phyloP scores from a whole-genome alignment of 35 echinoderm and acorn worm species.

The Strongylocentrotus purpuratus region DNA sequence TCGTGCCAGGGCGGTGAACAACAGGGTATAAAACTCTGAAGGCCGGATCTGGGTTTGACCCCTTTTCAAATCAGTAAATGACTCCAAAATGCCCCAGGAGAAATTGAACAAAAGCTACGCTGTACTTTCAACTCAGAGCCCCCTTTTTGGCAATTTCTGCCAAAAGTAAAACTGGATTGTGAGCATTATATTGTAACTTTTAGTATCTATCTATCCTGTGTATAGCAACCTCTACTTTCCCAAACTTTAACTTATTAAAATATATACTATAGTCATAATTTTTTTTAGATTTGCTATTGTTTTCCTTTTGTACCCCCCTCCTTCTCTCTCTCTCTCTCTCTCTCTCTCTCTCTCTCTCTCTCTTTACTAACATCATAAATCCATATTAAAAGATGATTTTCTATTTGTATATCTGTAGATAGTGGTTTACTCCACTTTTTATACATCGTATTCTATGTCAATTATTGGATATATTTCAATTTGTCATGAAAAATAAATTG shows the following conservation, averaged over 20 bases:
- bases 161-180: neutral
- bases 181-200: neutral
- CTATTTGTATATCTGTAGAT: too few species aligned
- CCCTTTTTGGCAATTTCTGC: neutral
- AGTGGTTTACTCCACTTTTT: too few species aligned
- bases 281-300: too few species aligned
- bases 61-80: slow-evolving; percentile 25
- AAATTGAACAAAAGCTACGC: neutral
- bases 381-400: too few species aligned
- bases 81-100: slow-evolving; percentile 14
- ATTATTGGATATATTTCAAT: too few species aligned
- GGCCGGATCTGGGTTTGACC: slow-evolving; percentile 35
- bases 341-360: too few species aligned
- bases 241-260: neutral
- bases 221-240: neutral
- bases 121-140: neutral
- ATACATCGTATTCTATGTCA: too few species aligned
- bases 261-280: neutral
- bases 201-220: neutral
- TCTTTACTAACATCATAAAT: too few species aligned
- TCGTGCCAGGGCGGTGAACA: neutral
- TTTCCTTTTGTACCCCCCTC: too few species aligned
- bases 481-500: too few species aligned
- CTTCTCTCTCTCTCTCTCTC: too few species aligned
- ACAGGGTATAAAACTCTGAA: neutral